phyloP scores from a whole-genome alignment of 2,888 invertebrate genomes.

The Entomobrya proxima region DNA sequence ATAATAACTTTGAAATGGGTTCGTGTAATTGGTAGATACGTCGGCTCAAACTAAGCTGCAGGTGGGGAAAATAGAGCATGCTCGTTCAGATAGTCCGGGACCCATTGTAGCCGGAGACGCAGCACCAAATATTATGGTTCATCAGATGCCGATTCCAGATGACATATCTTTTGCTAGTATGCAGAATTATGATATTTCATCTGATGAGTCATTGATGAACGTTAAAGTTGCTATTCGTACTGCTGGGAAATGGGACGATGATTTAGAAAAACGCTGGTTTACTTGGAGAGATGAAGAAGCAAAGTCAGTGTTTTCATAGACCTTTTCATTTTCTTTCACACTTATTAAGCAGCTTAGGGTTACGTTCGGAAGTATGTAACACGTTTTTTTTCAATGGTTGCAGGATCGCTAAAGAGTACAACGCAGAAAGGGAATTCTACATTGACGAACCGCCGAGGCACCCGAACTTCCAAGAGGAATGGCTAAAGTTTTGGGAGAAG shows the following conservation, averaged over 20 bases:
- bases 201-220: constrained; percentile 52
- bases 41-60: neutral
- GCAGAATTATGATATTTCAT: constrained; percentile 60
- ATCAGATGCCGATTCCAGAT: constrained; percentile 56
- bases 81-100: constrained; percentile 58
- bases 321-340: neutral
- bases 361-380: neutral
- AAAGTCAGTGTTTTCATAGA: constrained; percentile 38
- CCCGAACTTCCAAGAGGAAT: constrained; percentile 91
- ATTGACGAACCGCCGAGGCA: constrained; percentile 92
- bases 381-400: neutral
- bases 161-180: constrained; percentile 56
- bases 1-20: neutral
- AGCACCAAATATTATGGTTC: constrained; percentile 23
- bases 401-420: constrained; percentile 57
- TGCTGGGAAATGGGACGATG: constrained; percentile 43
- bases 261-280: constrained; percentile 58
- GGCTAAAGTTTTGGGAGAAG: constrained; percentile 93
- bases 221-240: constrained; percentile 56
- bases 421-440: constrained; percentile 80
- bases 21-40: constrained; percentile 5
- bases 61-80: constrained; percentile 43
- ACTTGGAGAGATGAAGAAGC: constrained; percentile 54
- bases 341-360: neutral
- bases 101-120: constrained; percentile 55